Percentiles rank a stretch among this genome's conserved stretches.
These are phyloP conservation scores for Oligia fasciuncula DNA, from an alignment of 2,888 invertebrate genomes.

Conservation along the genomic window DNA sequence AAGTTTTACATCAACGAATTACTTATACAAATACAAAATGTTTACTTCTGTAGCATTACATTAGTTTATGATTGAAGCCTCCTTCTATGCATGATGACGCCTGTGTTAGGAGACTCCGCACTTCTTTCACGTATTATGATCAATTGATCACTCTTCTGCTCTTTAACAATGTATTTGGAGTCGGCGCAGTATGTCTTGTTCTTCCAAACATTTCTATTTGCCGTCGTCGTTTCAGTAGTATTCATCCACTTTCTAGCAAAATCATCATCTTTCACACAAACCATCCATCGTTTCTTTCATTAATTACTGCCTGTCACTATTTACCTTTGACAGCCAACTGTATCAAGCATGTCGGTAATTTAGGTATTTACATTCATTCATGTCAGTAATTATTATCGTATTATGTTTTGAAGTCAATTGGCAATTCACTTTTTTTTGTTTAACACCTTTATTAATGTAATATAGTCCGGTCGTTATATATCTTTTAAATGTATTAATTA, in stretches of 20 bases:
- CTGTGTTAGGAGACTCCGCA: too few relatives aligned
- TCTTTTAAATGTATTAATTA: background rate
- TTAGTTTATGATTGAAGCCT: too few relatives aligned
- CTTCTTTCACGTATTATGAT: background rate
- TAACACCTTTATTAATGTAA: background rate
- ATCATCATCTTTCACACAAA: background rate
- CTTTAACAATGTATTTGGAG: too few relatives aligned
- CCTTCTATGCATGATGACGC: too few relatives aligned
- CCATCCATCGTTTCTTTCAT: background rate
- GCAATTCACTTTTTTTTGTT: background rate
- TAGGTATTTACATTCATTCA: background rate
- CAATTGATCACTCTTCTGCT: background rate
- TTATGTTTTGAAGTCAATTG: background rate
- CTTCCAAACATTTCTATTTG: background rate
- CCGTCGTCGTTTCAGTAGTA: background rate
- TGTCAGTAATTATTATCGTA: constrained; percentile 1
- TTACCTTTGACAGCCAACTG: background rate
- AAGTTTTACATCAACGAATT: background rate
- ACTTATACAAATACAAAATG: too few relatives aligned
- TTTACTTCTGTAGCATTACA: too few relatives aligned
- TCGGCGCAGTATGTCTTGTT: background rate
- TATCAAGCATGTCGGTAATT: background rate
- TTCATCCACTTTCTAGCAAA: constrained; percentile 1
- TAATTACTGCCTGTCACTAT: background rate
- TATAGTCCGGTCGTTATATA: background rate